phyloP scores from a whole-genome alignment of 2,888 invertebrate species.

The Amorpha juglandis region DNA sequence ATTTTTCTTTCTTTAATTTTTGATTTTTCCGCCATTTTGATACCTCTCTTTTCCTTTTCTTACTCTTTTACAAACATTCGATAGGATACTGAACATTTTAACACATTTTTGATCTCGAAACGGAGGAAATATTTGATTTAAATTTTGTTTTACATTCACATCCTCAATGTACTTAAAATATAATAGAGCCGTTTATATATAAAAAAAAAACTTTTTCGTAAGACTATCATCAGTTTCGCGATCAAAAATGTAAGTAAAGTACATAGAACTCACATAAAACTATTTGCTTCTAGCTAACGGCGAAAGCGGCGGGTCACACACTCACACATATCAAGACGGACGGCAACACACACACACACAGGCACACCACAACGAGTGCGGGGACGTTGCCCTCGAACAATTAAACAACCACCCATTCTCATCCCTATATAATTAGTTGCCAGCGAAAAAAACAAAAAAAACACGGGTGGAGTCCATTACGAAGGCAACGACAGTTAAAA shows the following conservation, averaged over 20 bases:
- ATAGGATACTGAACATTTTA: constrained; percentile 11
- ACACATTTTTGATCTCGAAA: constrained; percentile 21
- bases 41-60: constrained; percentile 26
- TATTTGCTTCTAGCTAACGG: constrained; percentile 83
- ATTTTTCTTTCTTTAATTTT: constrained; percentile 37
- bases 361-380: constrained; percentile 71
- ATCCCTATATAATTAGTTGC: constrained; percentile 31
- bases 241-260: constrained; percentile 31
- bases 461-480: constrained; percentile 53
- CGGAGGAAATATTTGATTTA: not conserved
- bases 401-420: not conserved
- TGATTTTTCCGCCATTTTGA: constrained; percentile 42
- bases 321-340: constrained; percentile 83
- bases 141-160: no score
- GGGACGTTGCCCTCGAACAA: constrained; percentile 60
- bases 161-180: not conserved
- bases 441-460: constrained; percentile 35
- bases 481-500: constrained; percentile 70
- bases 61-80: constrained; percentile 26
- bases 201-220: not conserved
- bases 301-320: constrained; percentile 72
- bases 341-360: constrained; percentile 77
- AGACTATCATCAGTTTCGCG: constrained; percentile 23
- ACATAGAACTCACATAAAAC: constrained; percentile 72
- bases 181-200: no score